These are phyloP conservation scores for Esox lucius DNA, from an alignment of 2,797 vertebrate genomes.

Conservation along the genomic window DNA sequence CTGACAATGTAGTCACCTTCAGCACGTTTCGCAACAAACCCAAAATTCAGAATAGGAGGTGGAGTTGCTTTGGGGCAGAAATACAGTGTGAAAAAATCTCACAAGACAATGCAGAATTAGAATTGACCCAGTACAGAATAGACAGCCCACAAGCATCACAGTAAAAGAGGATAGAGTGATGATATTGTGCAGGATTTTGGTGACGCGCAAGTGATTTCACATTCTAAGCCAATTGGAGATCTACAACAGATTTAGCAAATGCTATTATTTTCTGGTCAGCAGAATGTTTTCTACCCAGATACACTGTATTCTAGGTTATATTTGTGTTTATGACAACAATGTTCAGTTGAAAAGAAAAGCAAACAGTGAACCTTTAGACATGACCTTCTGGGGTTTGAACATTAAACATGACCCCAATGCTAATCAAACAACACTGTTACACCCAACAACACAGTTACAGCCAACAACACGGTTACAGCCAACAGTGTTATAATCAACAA, in stretches of 20 bases:
- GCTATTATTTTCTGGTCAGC: slow-evolving; percentile 25
- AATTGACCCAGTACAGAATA: slow-evolving; percentile 33
- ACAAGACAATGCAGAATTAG: slow-evolving; percentile 41
- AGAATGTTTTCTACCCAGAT: slow-evolving; percentile 44
- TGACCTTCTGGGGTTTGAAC: slow-evolving; percentile 55
- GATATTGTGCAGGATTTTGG: background rate
- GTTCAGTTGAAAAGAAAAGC: slow-evolving; percentile 36
- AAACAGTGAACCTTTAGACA: slow-evolving; percentile 42
- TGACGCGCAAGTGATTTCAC: background rate
- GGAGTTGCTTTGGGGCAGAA: slow-evolving; percentile 18
- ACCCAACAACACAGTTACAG: background rate
- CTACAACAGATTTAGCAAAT: background rate
- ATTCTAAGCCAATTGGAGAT: background rate
- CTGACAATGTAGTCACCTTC: background rate
- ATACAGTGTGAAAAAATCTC: slow-evolving; percentile 35
- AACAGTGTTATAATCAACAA: too few relatives aligned
- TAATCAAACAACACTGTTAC: background rate
- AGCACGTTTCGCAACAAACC: slow-evolving; percentile 19
- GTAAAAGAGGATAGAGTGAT: slow-evolving; percentile 11
- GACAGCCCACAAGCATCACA: slow-evolving; percentile 3
- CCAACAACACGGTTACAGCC: background rate
- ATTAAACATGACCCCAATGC: background rate
- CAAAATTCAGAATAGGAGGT: background rate
- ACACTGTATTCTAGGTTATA: slow-evolving; percentile 45
- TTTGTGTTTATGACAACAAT: slow-evolving; percentile 52